These are phyloP conservation scores for Lasioglossum vierecki DNA, from an alignment of 2,888 invertebrate genomes.

Conservation along the genomic window DNA sequence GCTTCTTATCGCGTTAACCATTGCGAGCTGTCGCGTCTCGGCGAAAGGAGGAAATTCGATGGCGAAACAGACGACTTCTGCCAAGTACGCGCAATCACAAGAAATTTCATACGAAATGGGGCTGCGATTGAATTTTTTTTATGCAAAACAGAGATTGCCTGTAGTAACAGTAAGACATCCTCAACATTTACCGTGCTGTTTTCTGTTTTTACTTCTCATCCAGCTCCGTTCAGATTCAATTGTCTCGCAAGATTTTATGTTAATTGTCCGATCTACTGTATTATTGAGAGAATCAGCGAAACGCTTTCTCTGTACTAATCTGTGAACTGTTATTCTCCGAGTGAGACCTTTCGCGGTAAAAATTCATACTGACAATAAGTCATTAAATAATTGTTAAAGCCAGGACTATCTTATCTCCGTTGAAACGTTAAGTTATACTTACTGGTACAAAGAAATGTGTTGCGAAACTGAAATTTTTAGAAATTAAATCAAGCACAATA, in stretches of 20 bases:
- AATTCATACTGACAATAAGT: neutral
- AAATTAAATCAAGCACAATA: neutral
- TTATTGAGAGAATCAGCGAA: neutral
- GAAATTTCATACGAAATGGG: neutral
- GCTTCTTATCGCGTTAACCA: constrained; percentile 7
- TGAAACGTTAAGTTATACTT: neutral
- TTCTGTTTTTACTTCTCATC: neutral
- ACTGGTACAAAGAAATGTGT: neutral
- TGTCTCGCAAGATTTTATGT: neutral
- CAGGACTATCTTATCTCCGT: neutral
- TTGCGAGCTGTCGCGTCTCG: neutral
- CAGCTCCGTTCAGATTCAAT: neutral
- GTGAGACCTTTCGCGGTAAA: neutral
- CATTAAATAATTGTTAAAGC: neutral
- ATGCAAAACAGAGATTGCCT: neutral
- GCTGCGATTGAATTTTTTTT: neutral
- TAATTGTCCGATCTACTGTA: neutral
- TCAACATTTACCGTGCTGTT: neutral
- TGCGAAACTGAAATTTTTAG: neutral
- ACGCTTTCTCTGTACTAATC: neutral
- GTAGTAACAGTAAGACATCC: neutral
- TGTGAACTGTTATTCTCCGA: neutral
- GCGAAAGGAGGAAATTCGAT: neutral
- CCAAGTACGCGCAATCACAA: neutral
- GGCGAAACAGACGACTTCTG: neutral